phyloP scores from a whole-genome alignment of 2,113 vertebrate genomes.

The Gopherus evgoodei region DNA sequence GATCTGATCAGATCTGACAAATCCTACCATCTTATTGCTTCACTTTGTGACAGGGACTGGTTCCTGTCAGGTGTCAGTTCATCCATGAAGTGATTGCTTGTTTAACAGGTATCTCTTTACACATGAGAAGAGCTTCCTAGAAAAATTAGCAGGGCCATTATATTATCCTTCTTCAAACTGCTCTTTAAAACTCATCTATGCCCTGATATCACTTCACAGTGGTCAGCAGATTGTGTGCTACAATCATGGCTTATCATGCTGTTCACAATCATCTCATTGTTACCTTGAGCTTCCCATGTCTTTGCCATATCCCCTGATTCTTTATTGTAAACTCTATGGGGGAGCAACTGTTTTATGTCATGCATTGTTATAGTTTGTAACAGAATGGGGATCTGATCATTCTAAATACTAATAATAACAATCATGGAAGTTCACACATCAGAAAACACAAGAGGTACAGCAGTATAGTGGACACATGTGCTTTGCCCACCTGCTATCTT shows the following conservation, averaged over 20 bases:
- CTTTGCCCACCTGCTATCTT: background rate
- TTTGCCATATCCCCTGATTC: background rate
- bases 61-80: background rate
- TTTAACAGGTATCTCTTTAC: background rate
- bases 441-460: accelerated
- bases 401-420: background rate
- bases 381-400: background rate
- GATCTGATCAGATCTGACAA: background rate
- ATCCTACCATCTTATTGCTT: background rate
- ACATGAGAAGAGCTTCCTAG: background rate
- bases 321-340: accelerated
- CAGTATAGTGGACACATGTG: background rate
- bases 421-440: background rate
- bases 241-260: background rate
- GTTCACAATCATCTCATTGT: background rate
- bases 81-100: background rate
- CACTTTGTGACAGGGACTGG: background rate
- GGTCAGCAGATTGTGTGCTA: background rate
- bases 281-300: background rate
- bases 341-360: background rate
- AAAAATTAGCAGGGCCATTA: background rate
- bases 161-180: background rate
- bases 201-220: background rate
- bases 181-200: background rate
- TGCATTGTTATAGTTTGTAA: background rate